phyloP scores from a whole-genome alignment of 2,113 vertebrate genomes.

The Heterocephalus glaber region DNA sequence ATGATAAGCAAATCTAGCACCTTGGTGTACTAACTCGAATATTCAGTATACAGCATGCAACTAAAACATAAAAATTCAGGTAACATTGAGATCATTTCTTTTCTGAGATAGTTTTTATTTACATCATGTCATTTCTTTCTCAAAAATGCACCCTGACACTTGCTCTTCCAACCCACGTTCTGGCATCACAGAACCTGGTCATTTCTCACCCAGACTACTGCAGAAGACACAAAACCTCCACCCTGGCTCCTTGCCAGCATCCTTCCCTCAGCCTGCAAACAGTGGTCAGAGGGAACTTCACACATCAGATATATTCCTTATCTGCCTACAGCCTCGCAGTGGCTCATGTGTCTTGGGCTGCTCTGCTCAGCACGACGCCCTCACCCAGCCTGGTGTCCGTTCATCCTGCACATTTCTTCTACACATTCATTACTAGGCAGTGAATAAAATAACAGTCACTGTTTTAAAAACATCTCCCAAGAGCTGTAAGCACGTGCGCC shows the following conservation, averaged over 20 bases:
- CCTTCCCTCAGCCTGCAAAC: background rate
- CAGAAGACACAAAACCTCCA: rapidly evolving
- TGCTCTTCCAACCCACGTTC: background rate
- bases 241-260: background rate
- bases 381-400: rapidly evolving
- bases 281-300: background rate
- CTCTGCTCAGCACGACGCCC: rapidly evolving
- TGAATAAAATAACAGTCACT: rapidly evolving
- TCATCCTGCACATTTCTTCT: background rate
- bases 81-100: background rate
- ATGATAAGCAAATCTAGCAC: background rate
- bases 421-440: background rate
- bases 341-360: rapidly evolving
- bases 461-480: background rate
- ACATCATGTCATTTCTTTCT: background rate
- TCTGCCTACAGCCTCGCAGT: rapidly evolving
- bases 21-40: background rate
- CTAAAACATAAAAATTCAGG: background rate
- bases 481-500: background rate
- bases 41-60: background rate
- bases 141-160: background rate
- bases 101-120: background rate
- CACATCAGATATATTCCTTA: background rate
- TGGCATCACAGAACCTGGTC: rapidly evolving
- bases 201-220: background rate